A percentile compares a stretch with the other conserved stretches of the same genome.
Conservation (phyloP, 2,888 invertebrate genomes). For the Mimachlamys varia region DNA sequence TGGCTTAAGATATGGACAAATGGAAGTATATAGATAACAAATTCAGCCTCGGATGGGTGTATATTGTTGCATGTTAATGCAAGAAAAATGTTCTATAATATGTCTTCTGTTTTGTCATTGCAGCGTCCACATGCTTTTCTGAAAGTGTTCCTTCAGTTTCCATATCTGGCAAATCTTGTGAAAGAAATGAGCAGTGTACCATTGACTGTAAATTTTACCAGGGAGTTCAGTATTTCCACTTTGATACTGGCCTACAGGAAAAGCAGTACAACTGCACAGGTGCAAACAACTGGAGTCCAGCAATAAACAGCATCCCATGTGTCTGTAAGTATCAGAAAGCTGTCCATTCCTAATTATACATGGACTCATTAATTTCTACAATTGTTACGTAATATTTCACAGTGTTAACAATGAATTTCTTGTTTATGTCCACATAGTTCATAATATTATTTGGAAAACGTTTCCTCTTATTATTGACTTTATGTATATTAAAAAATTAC, state of each 20-base stretch:
- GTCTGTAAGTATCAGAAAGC: slow-evolving; percentile 50
- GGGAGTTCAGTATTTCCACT: slow-evolving; percentile 46
- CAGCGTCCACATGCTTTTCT: slow-evolving; percentile 47
- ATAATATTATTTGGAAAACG: too few relatives aligned
- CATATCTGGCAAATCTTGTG: background rate
- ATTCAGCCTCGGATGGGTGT: too few relatives aligned
- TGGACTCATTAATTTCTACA: too few relatives aligned
- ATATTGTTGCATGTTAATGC: too few relatives aligned
- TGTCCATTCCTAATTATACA: background rate
- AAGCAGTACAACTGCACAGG: slow-evolving; percentile 53
- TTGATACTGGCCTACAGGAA: slow-evolving; percentile 45
- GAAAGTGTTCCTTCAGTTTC: slow-evolving; percentile 39
- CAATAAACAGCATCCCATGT: slow-evolving; percentile 50
- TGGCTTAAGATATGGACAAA: too few relatives aligned
- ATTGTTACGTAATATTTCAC: too few relatives aligned
- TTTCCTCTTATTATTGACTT: too few relatives aligned
- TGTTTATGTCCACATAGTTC: too few relatives aligned
- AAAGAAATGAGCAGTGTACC: background rate
- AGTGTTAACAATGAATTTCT: too few relatives aligned
- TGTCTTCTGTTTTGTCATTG: slow-evolving; percentile 6
- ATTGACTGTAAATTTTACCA: slow-evolving; percentile 47
- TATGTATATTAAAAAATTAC: too few relatives aligned
- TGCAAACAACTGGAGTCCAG: slow-evolving; percentile 54
- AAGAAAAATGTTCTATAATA: too few relatives aligned
- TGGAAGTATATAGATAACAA: too few relatives aligned